Conservation (phyloP, 1,140 invertebrate species). For the Thereuonema tuberculata region DNA sequence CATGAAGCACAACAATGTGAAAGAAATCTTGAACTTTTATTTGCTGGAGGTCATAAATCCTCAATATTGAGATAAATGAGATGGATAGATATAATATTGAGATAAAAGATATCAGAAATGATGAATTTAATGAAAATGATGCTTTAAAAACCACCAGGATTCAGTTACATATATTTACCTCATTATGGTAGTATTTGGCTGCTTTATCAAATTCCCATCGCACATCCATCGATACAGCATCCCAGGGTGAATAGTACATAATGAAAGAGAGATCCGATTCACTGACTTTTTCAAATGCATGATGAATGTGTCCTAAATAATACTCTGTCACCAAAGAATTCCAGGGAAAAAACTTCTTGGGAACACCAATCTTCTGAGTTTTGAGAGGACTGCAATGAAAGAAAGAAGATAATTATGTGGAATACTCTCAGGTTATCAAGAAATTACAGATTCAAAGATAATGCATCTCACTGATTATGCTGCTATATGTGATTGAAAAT, state of each 20-base stretch:
- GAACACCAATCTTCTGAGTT: slow-evolving; percentile 2
- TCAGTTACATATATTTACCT: slow-evolving; percentile 35
- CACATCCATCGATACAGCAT: slow-evolving; percentile 57
- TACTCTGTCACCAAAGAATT: slow-evolving; percentile 50
- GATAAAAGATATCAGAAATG: no score
- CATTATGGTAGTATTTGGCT: slow-evolving; percentile 49
- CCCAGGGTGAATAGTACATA: slow-evolving; percentile 83
- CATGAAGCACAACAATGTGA: no score
- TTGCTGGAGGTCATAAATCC: no score
- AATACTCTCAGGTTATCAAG: neutral
- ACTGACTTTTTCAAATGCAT: slow-evolving; percentile 42
- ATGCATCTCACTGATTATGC: neutral
- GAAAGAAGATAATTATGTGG: neutral
- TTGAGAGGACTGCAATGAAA: slow-evolving; percentile 5
- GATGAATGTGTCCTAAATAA: slow-evolving; percentile 50
- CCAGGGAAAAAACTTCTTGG: slow-evolving; percentile 43
- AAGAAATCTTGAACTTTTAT: no score
- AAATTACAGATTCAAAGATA: neutral
- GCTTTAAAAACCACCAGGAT: no score
- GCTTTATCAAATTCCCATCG: slow-evolving; percentile 54
- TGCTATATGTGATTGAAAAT: no score
- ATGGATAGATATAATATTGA: no score
- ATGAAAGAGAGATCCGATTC: slow-evolving; percentile 56
- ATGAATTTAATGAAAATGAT: no score
- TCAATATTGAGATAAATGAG: no score